A percentile compares a stretch with the other conserved stretches of the same genome.
phyloP scores from a whole-genome alignment of 2,888 invertebrate species.

The Pterostichus niger region DNA sequence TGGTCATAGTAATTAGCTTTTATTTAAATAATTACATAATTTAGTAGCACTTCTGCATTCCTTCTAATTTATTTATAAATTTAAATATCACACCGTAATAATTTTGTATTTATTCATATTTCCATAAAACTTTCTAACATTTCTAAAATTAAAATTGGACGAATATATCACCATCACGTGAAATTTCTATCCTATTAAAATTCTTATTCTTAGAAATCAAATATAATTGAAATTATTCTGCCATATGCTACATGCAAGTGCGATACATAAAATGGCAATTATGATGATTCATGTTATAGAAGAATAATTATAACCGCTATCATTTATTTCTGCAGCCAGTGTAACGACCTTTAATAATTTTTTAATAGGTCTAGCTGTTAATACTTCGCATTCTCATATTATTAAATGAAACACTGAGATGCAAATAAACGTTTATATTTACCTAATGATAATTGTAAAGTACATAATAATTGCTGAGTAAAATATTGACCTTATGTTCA shows the following conservation, averaged over 20 bases:
- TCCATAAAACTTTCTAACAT: conserved; percentile 1
- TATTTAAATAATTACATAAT: too few species aligned
- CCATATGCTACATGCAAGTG: conserved; percentile 4
- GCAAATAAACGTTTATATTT: not conserved
- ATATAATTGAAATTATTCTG: conserved; percentile 10
- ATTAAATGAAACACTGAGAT: not conserved
- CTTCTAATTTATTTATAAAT: too few species aligned
- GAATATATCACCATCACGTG: not conserved
- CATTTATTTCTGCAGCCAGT: conserved; percentile 1
- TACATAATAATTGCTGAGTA: too few species aligned
- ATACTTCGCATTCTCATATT: not conserved
- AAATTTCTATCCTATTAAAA: not conserved
- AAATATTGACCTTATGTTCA: too few species aligned
- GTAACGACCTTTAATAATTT: conserved; percentile 23
- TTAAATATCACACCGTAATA: too few species aligned
- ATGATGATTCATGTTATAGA: not conserved
- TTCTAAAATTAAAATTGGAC: conserved; percentile 4
- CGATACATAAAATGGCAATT: conserved; percentile 20
- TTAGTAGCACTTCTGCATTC: too few species aligned
- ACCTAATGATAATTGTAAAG: not conserved
- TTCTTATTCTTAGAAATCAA: not conserved
- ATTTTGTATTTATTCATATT: not conserved
- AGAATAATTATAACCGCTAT: conserved; percentile 2
- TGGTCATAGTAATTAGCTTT: too few species aligned
- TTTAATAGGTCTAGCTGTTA: conserved; percentile 3